phyloP scores from a whole-genome alignment of 2,888 invertebrate genomes.

The Leuctra nigra region DNA sequence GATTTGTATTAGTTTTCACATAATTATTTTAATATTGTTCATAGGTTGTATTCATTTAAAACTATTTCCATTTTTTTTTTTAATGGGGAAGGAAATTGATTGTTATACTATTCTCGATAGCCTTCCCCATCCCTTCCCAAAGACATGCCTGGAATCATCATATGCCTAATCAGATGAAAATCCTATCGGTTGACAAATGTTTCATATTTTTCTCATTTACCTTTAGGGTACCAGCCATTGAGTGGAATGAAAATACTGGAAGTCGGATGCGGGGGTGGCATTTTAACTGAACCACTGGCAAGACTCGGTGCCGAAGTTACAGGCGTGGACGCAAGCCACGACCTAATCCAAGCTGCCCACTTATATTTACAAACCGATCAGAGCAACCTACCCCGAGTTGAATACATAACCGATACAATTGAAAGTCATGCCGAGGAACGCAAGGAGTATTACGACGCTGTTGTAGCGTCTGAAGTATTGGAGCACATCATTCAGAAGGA shows the following conservation, averaged over 20 bases:
- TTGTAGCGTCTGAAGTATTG: conserved; percentile 83
- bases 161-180: no score
- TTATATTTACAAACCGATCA: conserved; percentile 47
- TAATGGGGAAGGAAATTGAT: no score
- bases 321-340: conserved; percentile 71
- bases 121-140: no score
- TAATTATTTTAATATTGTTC: no score
- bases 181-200: no score
- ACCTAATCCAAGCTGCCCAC: conserved; percentile 61
- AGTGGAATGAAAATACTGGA: conserved; percentile 65
- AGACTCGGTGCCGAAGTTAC: conserved; percentile 72
- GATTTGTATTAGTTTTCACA: no score
- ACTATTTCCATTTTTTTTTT: no score
- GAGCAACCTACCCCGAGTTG: conserved; percentile 35
- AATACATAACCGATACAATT: conserved; percentile 48
- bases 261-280: conserved; percentile 89
- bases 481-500: conserved; percentile 77
- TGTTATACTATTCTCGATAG: no score
- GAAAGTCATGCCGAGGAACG: conserved; percentile 51
- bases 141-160: no score
- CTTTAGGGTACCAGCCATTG: no score
- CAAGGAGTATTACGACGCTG: conserved; percentile 62
- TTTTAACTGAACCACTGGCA: conserved; percentile 69
- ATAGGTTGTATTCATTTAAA: no score
- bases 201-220: no score